Conservation (phyloP, 2,113 vertebrate genomes). For the Plectropomus leopardus region DNA sequence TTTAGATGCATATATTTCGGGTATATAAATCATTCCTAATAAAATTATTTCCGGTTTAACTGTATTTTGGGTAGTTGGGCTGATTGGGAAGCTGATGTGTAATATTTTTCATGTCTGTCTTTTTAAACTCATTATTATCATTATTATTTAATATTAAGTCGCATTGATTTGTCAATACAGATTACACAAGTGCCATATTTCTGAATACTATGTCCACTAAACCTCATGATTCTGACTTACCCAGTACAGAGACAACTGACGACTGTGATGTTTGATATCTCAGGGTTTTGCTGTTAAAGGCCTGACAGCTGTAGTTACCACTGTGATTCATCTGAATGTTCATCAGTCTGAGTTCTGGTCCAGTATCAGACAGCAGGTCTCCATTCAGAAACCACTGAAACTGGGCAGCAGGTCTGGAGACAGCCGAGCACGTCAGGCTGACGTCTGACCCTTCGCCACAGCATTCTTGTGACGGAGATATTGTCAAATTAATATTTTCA, state of each 20-base stretch:
- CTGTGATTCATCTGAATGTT: constrained; percentile 64
- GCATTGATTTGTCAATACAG: too few relatives aligned
- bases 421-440: constrained; percentile 58
- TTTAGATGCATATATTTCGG: too few relatives aligned
- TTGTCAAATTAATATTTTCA: constrained; percentile 30
- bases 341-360: constrained; percentile 58
- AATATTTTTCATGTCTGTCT: too few relatives aligned
- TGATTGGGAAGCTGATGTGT: too few relatives aligned
- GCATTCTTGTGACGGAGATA: constrained; percentile 12
- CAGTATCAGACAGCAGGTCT: constrained; percentile 21
- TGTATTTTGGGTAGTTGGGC: too few relatives aligned
- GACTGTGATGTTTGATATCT: constrained; percentile 41
- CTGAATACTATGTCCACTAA: too few relatives aligned
- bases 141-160: too few relatives aligned
- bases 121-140: too few relatives aligned
- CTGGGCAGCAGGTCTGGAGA: constrained; percentile 62
- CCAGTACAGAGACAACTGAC: constrained; percentile 50
- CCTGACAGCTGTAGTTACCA: constrained; percentile 74
- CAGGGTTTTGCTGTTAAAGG: constrained; percentile 67
- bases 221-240: constrained; percentile 24
- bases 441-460: constrained; percentile 55
- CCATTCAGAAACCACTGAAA: constrained; percentile 68
- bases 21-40: too few relatives aligned
- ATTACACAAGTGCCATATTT: too few relatives aligned
- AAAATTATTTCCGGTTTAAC: too few relatives aligned